Evolutionary conservation across 2,113 vertebrate species (phyloP).

Genomic region (Lipophrys pholis): DNA sequence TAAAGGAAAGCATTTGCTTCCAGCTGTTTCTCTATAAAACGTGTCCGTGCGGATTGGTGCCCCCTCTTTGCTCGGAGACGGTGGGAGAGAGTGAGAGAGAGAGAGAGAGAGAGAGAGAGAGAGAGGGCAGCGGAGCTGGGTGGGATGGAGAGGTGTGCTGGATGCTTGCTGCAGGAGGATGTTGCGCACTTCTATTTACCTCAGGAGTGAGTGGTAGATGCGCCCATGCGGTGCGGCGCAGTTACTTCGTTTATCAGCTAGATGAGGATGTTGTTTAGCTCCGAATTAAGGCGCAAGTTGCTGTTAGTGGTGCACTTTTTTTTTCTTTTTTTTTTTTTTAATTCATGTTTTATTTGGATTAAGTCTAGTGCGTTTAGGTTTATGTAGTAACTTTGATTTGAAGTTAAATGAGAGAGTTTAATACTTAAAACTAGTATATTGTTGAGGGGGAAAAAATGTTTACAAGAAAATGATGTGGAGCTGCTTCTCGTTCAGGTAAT

Average conservation of each 20-base stretch:
- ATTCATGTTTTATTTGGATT: not conserved
- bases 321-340: not conserved
- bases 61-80: constrained; percentile 6
- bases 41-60: constrained; percentile 8
- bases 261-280: not conserved
- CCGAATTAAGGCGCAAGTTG: not conserved
- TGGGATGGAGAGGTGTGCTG: constrained; percentile 56
- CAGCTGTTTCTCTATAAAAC: constrained; percentile 46
- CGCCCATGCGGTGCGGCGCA: constrained; percentile 54
- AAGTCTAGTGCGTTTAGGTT: not conserved
- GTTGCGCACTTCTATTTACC: constrained; percentile 84
- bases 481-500: not conserved
- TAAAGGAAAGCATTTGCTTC: constrained; percentile 19
- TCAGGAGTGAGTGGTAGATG: constrained; percentile 42
- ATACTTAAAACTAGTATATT: not conserved
- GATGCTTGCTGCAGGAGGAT: constrained; percentile 67
- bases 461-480: not conserved
- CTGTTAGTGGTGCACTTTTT: not conserved
- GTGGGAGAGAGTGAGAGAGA: not conserved
- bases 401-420: constrained; percentile 17
- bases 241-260: not conserved
- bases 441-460: too few relatives aligned
- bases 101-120: not conserved
- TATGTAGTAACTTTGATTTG: constrained; percentile 4
- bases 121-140: constrained; percentile 38